Percentiles rank a stretch among this genome's conserved stretches.
phyloP scores from a whole-genome alignment of 2,888 invertebrate genomes.

The Ophioninae sp. region DNA sequence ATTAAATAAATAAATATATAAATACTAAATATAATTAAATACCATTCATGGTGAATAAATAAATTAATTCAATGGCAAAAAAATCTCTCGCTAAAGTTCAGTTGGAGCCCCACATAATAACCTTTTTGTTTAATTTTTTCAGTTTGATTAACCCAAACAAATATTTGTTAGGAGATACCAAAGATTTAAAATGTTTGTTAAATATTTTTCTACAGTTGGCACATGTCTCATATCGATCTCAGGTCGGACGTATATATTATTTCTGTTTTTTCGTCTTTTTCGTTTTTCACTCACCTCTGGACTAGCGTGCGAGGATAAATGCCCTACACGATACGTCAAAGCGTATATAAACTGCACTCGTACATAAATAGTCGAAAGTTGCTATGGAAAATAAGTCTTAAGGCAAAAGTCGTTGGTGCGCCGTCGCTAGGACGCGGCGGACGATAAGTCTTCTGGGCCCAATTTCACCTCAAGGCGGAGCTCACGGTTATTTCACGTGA shows the following conservation, averaged over 20 bases:
- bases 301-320: slow-evolving; percentile 39
- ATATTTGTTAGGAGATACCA: background rate
- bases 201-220: background rate
- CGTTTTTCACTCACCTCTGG: background rate
- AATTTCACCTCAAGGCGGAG: slow-evolving; percentile 54
- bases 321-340: slow-evolving; percentile 2
- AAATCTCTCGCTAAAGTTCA: too few species aligned
- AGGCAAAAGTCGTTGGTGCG: slow-evolving; percentile 30
- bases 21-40: too few species aligned
- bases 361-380: slow-evolving; percentile 27
- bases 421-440: background rate
- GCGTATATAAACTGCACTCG: slow-evolving; percentile 1
- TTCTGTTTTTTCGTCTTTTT: background rate
- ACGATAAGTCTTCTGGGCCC: slow-evolving; percentile 52
- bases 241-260: background rate
- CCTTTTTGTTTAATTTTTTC: too few species aligned
- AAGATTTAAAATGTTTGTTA: background rate
- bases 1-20: too few species aligned
- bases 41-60: too few species aligned
- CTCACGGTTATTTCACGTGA: slow-evolving; percentile 56
- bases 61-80: too few species aligned
- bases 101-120: too few species aligned
- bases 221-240: background rate
- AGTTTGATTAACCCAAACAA: background rate
- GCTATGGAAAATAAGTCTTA: slow-evolving; percentile 38